Percentiles rank a stretch among this genome's conserved stretches.
Conservation (phyloP, 2,888 invertebrate genomes). For the Polydrusus tereticollis region DNA sequence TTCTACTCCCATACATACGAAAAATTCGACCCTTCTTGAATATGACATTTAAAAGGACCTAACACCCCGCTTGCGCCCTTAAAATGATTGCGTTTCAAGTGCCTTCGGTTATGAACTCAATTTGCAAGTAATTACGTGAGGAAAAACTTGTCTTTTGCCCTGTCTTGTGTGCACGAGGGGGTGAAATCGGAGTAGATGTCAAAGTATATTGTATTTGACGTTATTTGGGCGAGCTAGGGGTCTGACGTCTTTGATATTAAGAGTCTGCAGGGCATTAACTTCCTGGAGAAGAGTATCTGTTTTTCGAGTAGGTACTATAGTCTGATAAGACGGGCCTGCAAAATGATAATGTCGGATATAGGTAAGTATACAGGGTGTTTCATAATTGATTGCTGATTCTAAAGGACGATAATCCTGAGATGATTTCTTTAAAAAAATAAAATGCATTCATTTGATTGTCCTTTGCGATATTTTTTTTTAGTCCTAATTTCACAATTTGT, state of each 20-base stretch:
- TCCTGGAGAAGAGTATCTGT: too few relatives aligned
- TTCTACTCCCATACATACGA: neutral
- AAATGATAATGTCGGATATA: too few relatives aligned
- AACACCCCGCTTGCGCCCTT: slow-evolving; percentile 31
- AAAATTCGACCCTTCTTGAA: neutral
- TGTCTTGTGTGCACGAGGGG: slow-evolving; percentile 32
- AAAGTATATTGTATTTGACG: slow-evolving; percentile 36
- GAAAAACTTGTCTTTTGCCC: slow-evolving; percentile 46
- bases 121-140: slow-evolving; percentile 64
- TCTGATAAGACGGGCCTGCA: too few relatives aligned
- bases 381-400: too few relatives aligned
- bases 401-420: too few relatives aligned
- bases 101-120: slow-evolving; percentile 66
- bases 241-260: slow-evolving; percentile 25
- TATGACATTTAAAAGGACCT: slow-evolving; percentile 32
- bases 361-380: too few relatives aligned
- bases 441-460: too few relatives aligned
- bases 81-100: slow-evolving; percentile 58
- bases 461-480: too few relatives aligned
- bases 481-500: too few relatives aligned
- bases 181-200: slow-evolving; percentile 31
- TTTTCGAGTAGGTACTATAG: too few relatives aligned
- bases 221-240: slow-evolving; percentile 6
- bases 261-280: slow-evolving; percentile 3
- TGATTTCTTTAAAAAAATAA: too few relatives aligned